Base-by-base conservation (phyloP, 2,797 vertebrate species). In the Etheostoma nigrum region DNA sequence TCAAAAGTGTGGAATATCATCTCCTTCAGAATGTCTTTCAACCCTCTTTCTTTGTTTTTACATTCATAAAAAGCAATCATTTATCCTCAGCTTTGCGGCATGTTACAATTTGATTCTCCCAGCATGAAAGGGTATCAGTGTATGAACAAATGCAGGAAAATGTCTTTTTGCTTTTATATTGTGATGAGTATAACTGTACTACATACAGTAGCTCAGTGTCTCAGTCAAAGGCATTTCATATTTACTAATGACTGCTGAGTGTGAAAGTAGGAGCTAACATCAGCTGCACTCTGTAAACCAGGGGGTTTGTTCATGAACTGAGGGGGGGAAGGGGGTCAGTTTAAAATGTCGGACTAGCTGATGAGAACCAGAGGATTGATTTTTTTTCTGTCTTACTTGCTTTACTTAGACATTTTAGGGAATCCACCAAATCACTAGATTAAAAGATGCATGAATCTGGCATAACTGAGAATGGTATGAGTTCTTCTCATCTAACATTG, bases 181-280 rank as follows among this genome's bases (percentile, higher is more conserved):
- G 63, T 65, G 51, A 86, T 67, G 79, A 76, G 52, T 72, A 67
- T 42, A 70, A 75, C 44, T 82, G 63, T 40, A 72, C 57, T 72
- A 48, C 45, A 72, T 16, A 58, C 27, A 64, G 36, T 14, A 70
- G 65, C 63, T 79, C 55, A n/a, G 67, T n/a, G 67, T 74, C 16
- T 71, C 66, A 83, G 57, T 73, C 59, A 66, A 78, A 84, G 68
- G 40, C 65, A 72, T 82, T 83, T 88, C 16, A 60, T 61, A 53
- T 87, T 82, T 76, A 84, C 73, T 88, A 91, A 91, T 85, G 83
- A 84, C 74, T 36, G 78, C 72, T 74, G 60, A 67, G 81, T 72
- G 64, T 76, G 72, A 68, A 68, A 74, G 65, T 73, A 86, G 65
- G 55, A 67, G 65, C 76, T 81, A 72, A 79, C 63, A 70, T 88